Conservation (phyloP, 2,797 vertebrate genomes). For the Alcedo atthis region DNA sequence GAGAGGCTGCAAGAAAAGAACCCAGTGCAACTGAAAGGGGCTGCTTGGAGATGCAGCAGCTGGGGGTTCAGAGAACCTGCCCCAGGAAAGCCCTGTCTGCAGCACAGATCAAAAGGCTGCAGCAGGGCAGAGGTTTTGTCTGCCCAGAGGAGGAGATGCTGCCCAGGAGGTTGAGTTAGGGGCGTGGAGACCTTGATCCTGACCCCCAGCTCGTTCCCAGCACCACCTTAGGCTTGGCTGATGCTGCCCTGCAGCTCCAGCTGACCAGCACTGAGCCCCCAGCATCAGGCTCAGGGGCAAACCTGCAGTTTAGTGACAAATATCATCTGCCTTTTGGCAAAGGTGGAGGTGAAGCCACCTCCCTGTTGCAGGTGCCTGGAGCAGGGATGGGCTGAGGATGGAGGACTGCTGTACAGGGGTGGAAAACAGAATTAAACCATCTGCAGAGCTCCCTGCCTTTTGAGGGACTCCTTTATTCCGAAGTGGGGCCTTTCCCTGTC, state of each 20-base stretch:
- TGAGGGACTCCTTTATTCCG: neutral
- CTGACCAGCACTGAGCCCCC: neutral
- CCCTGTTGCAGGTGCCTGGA: neutral
- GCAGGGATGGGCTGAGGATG: neutral
- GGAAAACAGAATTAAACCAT: neutral
- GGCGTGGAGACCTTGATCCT: neutral
- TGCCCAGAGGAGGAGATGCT: neutral
- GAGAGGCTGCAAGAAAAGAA: neutral
- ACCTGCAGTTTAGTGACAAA: neutral
- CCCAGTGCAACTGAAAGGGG: rapidly evolving
- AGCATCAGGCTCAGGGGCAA: neutral
- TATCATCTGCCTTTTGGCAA: neutral
- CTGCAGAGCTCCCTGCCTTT: neutral
- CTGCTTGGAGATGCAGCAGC: neutral
- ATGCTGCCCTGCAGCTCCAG: neutral
- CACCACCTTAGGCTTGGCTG: rapidly evolving
- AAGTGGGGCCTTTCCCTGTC: neutral
- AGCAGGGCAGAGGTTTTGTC: neutral
- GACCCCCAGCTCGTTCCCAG: neutral
- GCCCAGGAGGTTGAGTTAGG: neutral
- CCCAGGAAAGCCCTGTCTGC: neutral
- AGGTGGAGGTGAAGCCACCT: neutral
- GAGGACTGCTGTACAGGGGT: neutral
- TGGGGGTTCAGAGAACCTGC: neutral
- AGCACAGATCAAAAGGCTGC: neutral